Base-by-base conservation (phyloP, 2,113 vertebrate genomes). In the Microcebus ravelobensis region DNA sequence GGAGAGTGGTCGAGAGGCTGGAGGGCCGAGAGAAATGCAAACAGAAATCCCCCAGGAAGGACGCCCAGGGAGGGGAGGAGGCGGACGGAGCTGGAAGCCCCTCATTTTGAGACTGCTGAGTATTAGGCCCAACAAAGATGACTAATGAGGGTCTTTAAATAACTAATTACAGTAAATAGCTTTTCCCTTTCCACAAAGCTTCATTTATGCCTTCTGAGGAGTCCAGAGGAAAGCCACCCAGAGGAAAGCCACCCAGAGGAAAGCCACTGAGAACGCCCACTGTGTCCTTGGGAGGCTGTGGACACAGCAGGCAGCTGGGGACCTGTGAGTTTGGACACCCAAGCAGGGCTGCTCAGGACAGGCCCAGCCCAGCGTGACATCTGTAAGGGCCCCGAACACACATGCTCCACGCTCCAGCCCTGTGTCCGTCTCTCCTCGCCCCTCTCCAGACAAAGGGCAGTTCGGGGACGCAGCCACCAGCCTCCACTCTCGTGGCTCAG, bases 81-180 rank as follows among this genome's bases (percentile, higher is more conserved):
- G 76, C 0, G 5, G 1, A 57, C 77, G 31, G 45, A 17, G 48
- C 81, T 67, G 29, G 83, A 95, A 91, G 85, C 50, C 88, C 90
- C 70, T 95, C 90, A 70, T 97, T 95, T 94, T 8, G 36, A 65
- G 52, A 89, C 85, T 93, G 93, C 90, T 98, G 87, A 87, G 95
- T 52, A 68, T 84, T 63, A 94, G 90, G 83, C 89, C 92, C 93
- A 95, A 91, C 91, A 90, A 91, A 97, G 95, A 70, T 3, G 0
- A 48, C 96, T 97, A 96, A 98, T 96, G 74, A 97, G 80, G 84
- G 91, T 91, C 95, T 98, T 98, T 96, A 95, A 94, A 87, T 91
- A 91, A 76, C 90, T 97, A 96, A 98, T 98, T 97, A 96, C 93
- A 97, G 96, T 93, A 96, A 97, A 97, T 95, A 97, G 89, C 42